These are phyloP conservation scores for Ooceraea biroi DNA, from an alignment of 1,140 invertebrate genomes.

Conservation along the genomic window DNA sequence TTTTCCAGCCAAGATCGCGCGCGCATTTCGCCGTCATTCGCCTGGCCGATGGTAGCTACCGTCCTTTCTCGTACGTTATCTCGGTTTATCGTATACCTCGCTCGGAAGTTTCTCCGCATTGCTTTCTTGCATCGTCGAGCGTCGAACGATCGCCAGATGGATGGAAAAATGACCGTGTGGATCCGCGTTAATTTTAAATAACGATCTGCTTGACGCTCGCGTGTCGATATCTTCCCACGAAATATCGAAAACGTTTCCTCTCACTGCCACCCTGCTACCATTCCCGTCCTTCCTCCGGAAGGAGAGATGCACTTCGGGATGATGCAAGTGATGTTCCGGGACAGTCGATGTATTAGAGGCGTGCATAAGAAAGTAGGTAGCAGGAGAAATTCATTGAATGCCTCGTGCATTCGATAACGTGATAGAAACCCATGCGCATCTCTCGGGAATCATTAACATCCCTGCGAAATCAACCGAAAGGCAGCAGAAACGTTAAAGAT, in stretches of 20 bases:
- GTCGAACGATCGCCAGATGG: conserved; percentile 26
- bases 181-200: conserved; percentile 54
- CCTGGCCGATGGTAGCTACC: background rate
- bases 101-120: conserved; percentile 37
- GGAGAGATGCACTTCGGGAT: no score
- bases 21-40: conserved; percentile 58
- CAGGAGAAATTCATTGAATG: no score
- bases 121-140: conserved; percentile 23
- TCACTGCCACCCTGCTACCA: no score
- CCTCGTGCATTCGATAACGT: no score
- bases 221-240: background rate
- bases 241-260: background rate
- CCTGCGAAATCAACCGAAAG: conserved; percentile 5
- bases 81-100: conserved; percentile 31
- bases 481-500: conserved; percentile 16
- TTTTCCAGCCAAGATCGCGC: conserved; percentile 41
- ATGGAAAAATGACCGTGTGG: conserved; percentile 32
- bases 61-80: conserved; percentile 65
- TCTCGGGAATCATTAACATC: no score
- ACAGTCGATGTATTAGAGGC: no score
- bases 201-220: no score
- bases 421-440: no score
- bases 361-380: no score
- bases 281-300: no score
- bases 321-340: no score